Conservation (phyloP, 2,888 invertebrate genomes). For the Monopis laevigella region DNA sequence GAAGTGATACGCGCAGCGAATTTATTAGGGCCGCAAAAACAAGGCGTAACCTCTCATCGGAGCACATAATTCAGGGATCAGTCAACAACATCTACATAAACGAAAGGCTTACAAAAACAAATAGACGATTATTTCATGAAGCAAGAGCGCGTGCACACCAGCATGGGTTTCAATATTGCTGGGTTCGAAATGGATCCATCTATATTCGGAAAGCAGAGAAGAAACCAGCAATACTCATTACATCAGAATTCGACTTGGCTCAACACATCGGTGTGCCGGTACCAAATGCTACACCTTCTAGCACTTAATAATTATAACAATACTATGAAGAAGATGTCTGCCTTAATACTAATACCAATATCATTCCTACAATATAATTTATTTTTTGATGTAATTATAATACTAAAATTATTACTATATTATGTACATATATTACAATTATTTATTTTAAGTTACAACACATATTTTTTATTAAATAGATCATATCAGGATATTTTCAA, state of each 20-base stretch:
- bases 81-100: conserved; percentile 16
- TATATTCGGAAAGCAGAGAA: conserved; percentile 18
- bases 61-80: conserved; percentile 15
- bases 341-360: too few relatives aligned
- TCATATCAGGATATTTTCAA: too few relatives aligned
- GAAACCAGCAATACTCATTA: conserved; percentile 16
- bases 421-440: too few relatives aligned
- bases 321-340: too few relatives aligned
- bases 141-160: conserved; percentile 14
- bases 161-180: conserved; percentile 16
- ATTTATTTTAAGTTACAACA: too few relatives aligned
- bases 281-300: too few relatives aligned
- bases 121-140: conserved; percentile 20
- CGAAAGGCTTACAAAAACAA: conserved; percentile 19
- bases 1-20: conserved; percentile 18
- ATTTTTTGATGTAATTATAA: too few relatives aligned
- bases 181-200: conserved; percentile 17
- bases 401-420: too few relatives aligned
- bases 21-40: conserved; percentile 20
- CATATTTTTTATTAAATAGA: too few relatives aligned
- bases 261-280: conserved; percentile 2
- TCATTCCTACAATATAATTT: too few relatives aligned
- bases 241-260: not conserved
- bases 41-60: conserved; percentile 17
- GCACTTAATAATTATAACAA: too few relatives aligned